Conservation (phyloP, 2,888 invertebrate genomes). For the Xanthorhoe spadicearia region DNA sequence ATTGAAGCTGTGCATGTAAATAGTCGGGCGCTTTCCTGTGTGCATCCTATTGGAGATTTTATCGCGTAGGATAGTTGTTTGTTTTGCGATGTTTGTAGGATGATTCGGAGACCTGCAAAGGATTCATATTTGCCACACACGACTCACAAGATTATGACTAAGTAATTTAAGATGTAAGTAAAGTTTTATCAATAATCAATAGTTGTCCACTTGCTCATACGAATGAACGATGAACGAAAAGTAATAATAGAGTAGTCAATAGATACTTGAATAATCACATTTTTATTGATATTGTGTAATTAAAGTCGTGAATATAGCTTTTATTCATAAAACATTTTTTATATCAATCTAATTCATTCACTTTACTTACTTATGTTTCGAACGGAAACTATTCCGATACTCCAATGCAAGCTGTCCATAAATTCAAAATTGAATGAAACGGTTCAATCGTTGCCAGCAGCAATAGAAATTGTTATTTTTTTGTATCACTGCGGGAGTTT, state of each 20-base stretch:
- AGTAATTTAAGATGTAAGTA: too few species aligned
- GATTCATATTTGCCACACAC: slow-evolving; percentile 8
- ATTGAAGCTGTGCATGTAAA: slow-evolving; percentile 54
- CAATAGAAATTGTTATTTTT: slow-evolving; percentile 53
- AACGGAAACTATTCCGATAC: slow-evolving; percentile 8
- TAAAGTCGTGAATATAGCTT: too few species aligned
- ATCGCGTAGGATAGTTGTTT: slow-evolving; percentile 46
- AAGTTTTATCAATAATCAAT: too few species aligned
- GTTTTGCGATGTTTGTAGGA: slow-evolving; percentile 44
- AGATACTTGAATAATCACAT: too few species aligned
- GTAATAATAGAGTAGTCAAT: too few species aligned
- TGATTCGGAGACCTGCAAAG: slow-evolving; percentile 6
- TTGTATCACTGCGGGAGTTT: slow-evolving; percentile 73
- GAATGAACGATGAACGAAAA: too few species aligned
- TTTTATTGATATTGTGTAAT: too few species aligned
- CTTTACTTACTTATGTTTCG: not conserved
- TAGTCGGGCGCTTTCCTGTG: slow-evolving; percentile 45
- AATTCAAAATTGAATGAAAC: slow-evolving; percentile 36
- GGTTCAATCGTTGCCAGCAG: slow-evolving; percentile 20
- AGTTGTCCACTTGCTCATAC: too few species aligned
- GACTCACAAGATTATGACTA: not conserved
- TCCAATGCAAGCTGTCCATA: slow-evolving; percentile 20
- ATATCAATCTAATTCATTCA: not conserved
- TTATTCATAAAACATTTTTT: not conserved
- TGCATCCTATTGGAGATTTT: slow-evolving; percentile 42